These are phyloP conservation scores for Montifringilla adamsi DNA, from an alignment of 2,113 vertebrate genomes.

Conservation along the genomic window DNA sequence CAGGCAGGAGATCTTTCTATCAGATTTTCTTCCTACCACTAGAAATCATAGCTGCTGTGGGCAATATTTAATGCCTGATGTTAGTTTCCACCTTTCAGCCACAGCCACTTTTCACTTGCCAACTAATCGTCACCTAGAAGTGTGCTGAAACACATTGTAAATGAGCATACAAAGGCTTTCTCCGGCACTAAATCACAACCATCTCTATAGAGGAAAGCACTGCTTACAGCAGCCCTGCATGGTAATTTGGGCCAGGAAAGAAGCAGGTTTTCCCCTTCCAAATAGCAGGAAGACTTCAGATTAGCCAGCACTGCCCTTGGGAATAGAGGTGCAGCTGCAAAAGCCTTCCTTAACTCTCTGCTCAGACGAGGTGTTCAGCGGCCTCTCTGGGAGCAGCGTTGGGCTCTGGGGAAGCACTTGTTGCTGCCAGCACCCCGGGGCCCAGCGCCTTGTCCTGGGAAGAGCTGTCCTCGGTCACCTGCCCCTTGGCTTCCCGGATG, in stretches of 20 bases:
- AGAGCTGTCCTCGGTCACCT: not conserved
- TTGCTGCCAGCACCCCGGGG: too few relatives aligned
- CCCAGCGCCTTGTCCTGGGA: not conserved
- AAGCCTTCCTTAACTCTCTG: not conserved
- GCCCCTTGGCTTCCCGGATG: rapidly evolving
- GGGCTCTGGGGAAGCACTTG: not conserved
- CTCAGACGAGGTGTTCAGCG: rapidly evolving
- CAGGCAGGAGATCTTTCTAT: not conserved
- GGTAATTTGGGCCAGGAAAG: not conserved
- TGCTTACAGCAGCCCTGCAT: not conserved
- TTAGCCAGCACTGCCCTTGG: not conserved
- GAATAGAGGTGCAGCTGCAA: not conserved
- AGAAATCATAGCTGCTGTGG: not conserved
- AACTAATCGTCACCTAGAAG: not conserved
- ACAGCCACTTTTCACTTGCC: constrained; percentile 16
- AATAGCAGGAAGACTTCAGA: not conserved
- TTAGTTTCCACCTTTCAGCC: constrained; percentile 27
- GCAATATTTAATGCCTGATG: constrained; percentile 17
- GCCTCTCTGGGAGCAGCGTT: not conserved
- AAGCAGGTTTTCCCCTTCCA: not conserved
- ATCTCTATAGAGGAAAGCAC: not conserved
- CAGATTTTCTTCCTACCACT: not conserved
- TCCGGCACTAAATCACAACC: not conserved
- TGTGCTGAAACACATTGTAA: not conserved
- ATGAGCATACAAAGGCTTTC: not conserved